phyloP scores from a whole-genome alignment of 2,888 invertebrate genomes.

The Marasmarcha lunaedactyla region DNA sequence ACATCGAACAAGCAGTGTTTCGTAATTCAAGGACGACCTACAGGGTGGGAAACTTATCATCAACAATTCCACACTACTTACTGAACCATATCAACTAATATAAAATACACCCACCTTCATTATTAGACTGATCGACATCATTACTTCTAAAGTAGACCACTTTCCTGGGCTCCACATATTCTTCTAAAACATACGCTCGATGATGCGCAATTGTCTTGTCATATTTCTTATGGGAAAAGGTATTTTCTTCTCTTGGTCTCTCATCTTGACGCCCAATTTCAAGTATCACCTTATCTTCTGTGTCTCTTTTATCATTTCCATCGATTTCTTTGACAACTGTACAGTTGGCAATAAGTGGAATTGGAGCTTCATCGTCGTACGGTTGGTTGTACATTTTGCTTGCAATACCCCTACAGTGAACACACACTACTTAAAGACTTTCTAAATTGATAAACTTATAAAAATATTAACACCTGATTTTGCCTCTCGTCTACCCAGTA shows the following conservation, averaged over 20 bases:
- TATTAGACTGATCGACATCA: constrained; percentile 35
- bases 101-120: constrained; percentile 39
- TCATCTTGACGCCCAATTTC: constrained; percentile 65
- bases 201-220: constrained; percentile 63
- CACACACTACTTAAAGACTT: neutral
- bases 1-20: no score
- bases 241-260: constrained; percentile 47
- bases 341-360: constrained; percentile 52
- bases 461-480: no score
- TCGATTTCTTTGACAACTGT: constrained; percentile 43
- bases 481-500: constrained; percentile 15
- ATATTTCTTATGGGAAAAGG: constrained; percentile 64
- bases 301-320: constrained; percentile 41
- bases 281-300: constrained; percentile 53
- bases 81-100: no score
- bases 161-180: constrained; percentile 42
- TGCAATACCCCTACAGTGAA: neutral
- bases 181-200: constrained; percentile 55
- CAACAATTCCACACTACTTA: no score
- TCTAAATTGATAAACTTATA: neutral
- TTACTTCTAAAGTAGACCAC: constrained; percentile 47
- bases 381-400: constrained; percentile 41
- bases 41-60: no score
- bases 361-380: constrained; percentile 46
- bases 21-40: no score